Evolutionary conservation across 2,113 vertebrate genomes (phyloP), one percentile per base, ranked within the genome.

Genomic region (Lophius piscatorius): DNA sequence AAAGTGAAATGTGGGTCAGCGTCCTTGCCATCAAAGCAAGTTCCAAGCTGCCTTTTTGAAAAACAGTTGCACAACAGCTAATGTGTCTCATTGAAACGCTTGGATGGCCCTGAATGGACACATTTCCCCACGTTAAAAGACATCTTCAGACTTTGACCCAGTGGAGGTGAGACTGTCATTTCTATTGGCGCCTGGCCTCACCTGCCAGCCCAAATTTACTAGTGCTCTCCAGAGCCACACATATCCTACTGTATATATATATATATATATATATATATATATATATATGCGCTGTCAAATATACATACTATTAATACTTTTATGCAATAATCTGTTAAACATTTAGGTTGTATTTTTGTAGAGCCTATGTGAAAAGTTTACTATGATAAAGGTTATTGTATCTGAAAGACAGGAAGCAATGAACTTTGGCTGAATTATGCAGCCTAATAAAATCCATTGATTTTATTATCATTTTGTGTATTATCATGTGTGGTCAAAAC

Each of bases 11-110:
- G 4, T 5, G n/a, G 64, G 63, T 65, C 73, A 47, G 63, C 59
- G 63, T 86, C 67, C 54, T 48, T 5, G 31, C 74, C 72, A 81
- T 80, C 75, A 87, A 82, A 88, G 84, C 91, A 90, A 89, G 92
- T 89, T 89, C 26, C 14, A 86, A 93, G 85, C 82, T 92, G 92
- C 84, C 89, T 78, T 81, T 41, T 74, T 67, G 60, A 84, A 90
- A 82, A 86, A 88, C 81, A 90, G 74, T 78, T 81, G 77, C 6
- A 80, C 85, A 88, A 86, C 68, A 87, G 86, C 86, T 89, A 91
- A 92, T 91, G 88, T 82, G 78, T 78, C 76, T 89, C 76, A 84
- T 87, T 68, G 87, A 76, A 88, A 90, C 72, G 91, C 91, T 88
- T 54, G 79, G 71, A 51, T 89, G 87, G 74, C 62, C 1, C 1